phyloP scores from a whole-genome alignment of 2,888 invertebrate species.

The Chymomyza procnemis region DNA sequence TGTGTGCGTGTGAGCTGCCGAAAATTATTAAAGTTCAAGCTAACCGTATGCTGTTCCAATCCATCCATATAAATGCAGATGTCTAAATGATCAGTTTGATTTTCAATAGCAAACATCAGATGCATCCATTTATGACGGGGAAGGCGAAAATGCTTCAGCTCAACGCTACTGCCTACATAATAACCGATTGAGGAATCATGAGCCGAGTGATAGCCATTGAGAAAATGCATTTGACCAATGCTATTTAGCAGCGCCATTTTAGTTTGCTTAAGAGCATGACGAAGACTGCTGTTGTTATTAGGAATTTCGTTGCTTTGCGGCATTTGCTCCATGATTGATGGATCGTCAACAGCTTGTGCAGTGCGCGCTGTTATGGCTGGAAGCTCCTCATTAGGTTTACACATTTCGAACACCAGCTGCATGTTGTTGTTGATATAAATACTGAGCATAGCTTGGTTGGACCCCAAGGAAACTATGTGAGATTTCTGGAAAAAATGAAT shows the following conservation, averaged over 20 bases:
- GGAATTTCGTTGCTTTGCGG: constrained; percentile 16
- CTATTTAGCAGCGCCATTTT: constrained; percentile 75
- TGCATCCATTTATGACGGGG: constrained; percentile 76
- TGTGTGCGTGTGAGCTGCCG: constrained; percentile 63
- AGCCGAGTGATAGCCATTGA: constrained; percentile 65
- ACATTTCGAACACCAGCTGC: constrained; percentile 74
- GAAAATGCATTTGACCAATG: constrained; percentile 74
- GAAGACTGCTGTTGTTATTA: constrained; percentile 51
- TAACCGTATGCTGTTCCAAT: constrained; percentile 68
- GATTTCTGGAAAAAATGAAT: constrained; percentile 57
- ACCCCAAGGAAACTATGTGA: constrained; percentile 77
- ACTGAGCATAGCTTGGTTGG: constrained; percentile 76
- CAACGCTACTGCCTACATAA: constrained; percentile 67
- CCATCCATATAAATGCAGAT: constrained; percentile 73
- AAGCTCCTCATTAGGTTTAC: constrained; percentile 71
- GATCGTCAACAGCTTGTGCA: neutral
- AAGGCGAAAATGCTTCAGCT: constrained; percentile 71
- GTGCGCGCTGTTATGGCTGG: constrained; percentile 12
- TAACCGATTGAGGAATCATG: constrained; percentile 32
- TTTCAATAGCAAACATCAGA: constrained; percentile 71
- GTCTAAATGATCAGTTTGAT: constrained; percentile 63
- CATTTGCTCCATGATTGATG: constrained; percentile 18
- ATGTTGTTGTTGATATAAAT: constrained; percentile 74
- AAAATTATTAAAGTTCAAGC: constrained; percentile 71
- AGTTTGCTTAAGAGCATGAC: constrained; percentile 75